A percentile compares a stretch with the other conserved stretches of the same genome.
phyloP scores from a whole-genome alignment of 1,140 invertebrate genomes.

The Ceratitis capitata region DNA sequence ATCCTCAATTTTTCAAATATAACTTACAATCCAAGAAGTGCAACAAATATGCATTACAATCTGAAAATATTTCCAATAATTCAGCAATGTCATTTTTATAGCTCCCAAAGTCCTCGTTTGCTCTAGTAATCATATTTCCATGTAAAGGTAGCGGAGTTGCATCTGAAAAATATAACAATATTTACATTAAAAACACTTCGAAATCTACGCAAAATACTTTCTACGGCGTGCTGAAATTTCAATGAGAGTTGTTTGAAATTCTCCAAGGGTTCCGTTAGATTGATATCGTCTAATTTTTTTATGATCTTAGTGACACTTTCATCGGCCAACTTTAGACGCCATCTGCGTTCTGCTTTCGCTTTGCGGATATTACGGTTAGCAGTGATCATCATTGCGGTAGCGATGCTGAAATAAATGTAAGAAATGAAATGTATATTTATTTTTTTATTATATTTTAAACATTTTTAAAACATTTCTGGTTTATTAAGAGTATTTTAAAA shows the following conservation, averaged over 20 bases:
- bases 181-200: not conserved
- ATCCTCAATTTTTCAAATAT: no score
- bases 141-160: not conserved
- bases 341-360: not conserved
- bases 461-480: no score
- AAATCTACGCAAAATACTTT: not conserved
- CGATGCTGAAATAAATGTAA: not conserved
- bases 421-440: not conserved
- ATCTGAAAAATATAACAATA: not conserved
- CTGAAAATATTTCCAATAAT: not conserved
- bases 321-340: not conserved
- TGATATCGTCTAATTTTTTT: not conserved
- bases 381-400: not conserved
- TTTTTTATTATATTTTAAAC: no score
- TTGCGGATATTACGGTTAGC: not conserved
- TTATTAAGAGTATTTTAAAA: not conserved
- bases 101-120: not conserved
- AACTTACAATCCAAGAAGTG: conserved; percentile 1
- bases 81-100: not conserved
- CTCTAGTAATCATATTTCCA: not conserved
- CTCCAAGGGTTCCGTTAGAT: not conserved
- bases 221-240: not conserved
- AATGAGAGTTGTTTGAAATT: not conserved
- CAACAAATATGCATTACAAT: not conserved
- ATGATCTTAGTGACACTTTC: not conserved